Conservation (phyloP, 2,888 invertebrate species). For the Mesochorus sp. region DNA sequence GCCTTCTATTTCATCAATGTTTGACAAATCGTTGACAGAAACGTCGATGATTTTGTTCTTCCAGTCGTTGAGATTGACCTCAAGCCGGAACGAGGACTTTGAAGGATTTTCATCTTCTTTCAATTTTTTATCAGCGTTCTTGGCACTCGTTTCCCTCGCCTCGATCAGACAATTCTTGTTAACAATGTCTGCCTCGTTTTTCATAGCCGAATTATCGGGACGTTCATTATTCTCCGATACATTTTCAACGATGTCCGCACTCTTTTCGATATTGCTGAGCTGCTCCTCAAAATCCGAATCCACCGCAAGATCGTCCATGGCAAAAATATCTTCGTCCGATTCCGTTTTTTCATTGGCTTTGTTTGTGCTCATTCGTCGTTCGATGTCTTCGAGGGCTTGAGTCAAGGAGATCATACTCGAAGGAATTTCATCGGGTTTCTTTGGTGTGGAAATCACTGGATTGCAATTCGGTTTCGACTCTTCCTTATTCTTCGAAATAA, state of each 20-base stretch:
- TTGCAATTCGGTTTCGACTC: background rate
- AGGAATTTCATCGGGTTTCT: background rate
- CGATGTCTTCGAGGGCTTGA: background rate
- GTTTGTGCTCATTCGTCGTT: background rate
- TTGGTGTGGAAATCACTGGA: background rate
- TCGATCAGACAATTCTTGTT: conserved; percentile 1
- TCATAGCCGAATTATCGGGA: too few relatives aligned
- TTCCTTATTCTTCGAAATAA: background rate
- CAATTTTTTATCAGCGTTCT: background rate
- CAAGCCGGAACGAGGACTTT: background rate
- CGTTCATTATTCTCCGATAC: background rate
- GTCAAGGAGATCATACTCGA: background rate
- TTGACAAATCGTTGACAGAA: background rate
- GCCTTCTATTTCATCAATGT: background rate
- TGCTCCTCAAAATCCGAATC: conserved; percentile 59
- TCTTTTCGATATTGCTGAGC: conserved; percentile 39
- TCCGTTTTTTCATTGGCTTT: conserved; percentile 31
- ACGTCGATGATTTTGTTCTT: background rate
- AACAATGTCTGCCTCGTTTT: background rate
- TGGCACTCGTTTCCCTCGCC: background rate
- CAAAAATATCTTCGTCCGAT: conserved; percentile 73
- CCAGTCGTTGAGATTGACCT: background rate
- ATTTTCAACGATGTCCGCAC: background rate
- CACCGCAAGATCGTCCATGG: conserved; percentile 45
- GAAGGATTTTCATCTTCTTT: too few relatives aligned